phyloP scores from a whole-genome alignment of 2,888 invertebrate genomes.

The Brachypalpus laphriformis region DNA sequence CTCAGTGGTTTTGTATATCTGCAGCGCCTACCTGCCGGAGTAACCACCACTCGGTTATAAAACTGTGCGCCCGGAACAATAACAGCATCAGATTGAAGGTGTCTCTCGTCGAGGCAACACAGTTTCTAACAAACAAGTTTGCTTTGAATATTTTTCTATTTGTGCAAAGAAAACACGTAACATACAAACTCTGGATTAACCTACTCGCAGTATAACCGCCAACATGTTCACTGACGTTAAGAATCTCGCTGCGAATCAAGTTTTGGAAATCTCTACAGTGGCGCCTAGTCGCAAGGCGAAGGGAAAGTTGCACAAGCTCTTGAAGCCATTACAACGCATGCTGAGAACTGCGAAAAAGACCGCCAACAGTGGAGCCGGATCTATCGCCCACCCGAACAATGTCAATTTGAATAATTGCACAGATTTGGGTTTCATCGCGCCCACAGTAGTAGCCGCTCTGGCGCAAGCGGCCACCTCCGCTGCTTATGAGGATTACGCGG shows the following conservation, averaged over 20 bases:
- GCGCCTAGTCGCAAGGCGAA: conserved; percentile 73
- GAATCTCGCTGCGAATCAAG: conserved; percentile 76
- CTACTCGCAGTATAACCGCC: neutral
- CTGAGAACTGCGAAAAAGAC: conserved; percentile 72
- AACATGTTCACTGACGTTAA: conserved; percentile 81
- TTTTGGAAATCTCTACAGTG: conserved; percentile 56
- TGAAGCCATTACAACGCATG: conserved; percentile 79
- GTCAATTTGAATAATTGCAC: conserved; percentile 76
- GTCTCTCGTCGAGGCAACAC: conserved; percentile 80
- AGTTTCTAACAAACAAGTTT: conserved; percentile 55
- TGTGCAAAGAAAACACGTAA: conserved; percentile 7
- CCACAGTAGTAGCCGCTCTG: conserved; percentile 31
- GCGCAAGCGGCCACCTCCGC: conserved; percentile 26
- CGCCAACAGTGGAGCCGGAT: conserved; percentile 41
- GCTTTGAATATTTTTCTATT: conserved; percentile 13
- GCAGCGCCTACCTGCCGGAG: conserved; percentile 66
- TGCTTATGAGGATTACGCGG: conserved; percentile 75
- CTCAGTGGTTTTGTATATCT: conserved; percentile 48
- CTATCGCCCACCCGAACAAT: conserved; percentile 76
- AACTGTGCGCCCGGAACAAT: conserved; percentile 80
- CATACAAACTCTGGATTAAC: conserved; percentile 40
- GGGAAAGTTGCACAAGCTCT: conserved; percentile 79
- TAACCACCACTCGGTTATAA: conserved; percentile 78
- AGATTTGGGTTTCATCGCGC: conserved; percentile 44
- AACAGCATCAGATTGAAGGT: conserved; percentile 82